Percentiles rank a stretch among this genome's conserved stretches.
Conservation (phyloP, 2,888 invertebrate genomes). For the Andrena fulva region DNA sequence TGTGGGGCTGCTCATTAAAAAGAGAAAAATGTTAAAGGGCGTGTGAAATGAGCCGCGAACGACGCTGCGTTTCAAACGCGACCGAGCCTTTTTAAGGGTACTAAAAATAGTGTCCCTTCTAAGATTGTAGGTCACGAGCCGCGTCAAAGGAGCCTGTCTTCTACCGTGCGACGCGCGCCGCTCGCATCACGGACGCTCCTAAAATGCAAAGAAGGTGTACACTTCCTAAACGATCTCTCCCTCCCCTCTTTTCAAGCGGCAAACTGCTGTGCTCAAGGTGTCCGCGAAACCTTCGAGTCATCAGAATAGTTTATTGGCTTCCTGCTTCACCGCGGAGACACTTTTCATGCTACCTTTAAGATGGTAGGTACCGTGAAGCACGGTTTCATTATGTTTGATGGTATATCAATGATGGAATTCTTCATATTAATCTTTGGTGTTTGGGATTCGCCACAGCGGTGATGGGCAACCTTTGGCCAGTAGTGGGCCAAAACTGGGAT, state of each 20-base stretch:
- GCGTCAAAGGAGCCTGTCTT: slow-evolving; percentile 66
- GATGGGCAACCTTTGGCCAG: no score
- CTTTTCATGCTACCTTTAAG: slow-evolving; percentile 6
- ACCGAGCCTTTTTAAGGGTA: slow-evolving; percentile 70
- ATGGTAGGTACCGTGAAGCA: background rate
- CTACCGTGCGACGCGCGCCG: slow-evolving; percentile 3
- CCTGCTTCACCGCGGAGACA: background rate
- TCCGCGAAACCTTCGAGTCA: slow-evolving; percentile 32
- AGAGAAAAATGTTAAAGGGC: slow-evolving; percentile 53
- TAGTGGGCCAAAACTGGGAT: no score
- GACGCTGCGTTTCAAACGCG: slow-evolving; percentile 46
- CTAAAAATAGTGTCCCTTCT: slow-evolving; percentile 78
- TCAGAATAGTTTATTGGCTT: background rate
- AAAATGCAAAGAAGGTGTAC: slow-evolving; percentile 56
- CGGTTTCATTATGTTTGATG: background rate
- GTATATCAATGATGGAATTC: no score
- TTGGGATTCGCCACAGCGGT: no score
- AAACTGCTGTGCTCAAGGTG: slow-evolving; percentile 39
- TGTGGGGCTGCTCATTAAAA: slow-evolving; percentile 53
- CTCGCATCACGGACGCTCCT: slow-evolving; percentile 38
- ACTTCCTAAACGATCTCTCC: slow-evolving; percentile 59
- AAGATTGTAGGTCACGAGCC: slow-evolving; percentile 80
- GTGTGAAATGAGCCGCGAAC: slow-evolving; percentile 54
- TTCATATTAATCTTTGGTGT: no score
- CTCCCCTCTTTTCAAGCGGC: slow-evolving; percentile 13